Conservation (phyloP, 2,888 invertebrate species). For the Polylopha cassiicola region DNA sequence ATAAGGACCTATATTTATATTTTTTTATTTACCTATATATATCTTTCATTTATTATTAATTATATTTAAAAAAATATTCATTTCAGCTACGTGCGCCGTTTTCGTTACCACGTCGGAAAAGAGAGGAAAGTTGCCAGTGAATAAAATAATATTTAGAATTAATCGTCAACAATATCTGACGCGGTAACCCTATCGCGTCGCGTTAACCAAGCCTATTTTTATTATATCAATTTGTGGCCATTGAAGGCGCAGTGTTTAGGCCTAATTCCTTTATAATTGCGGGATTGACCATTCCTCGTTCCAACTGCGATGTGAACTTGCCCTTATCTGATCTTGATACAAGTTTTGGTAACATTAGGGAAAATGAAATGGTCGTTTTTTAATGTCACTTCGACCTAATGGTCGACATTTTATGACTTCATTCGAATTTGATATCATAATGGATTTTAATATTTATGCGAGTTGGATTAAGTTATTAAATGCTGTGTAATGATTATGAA, state of each 20-base stretch:
- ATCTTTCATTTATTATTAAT: too few relatives aligned
- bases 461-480: slow-evolving; percentile 25
- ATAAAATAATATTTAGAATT: neutral
- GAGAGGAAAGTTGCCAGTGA: too few relatives aligned
- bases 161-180: neutral
- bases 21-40: neutral
- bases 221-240: slow-evolving; percentile 77
- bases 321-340: slow-evolving; percentile 59
- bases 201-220: slow-evolving; percentile 63
- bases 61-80: too few relatives aligned
- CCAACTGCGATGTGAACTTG: slow-evolving; percentile 51
- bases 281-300: slow-evolving; percentile 55
- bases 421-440: slow-evolving; percentile 21
- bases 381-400: slow-evolving; percentile 41
- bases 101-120: too few relatives aligned
- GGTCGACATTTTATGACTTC: slow-evolving; percentile 23
- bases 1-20: neutral
- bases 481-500: slow-evolving; percentile 10
- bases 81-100: too few relatives aligned
- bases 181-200: slow-evolving; percentile 29
- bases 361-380: slow-evolving; percentile 46
- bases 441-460: slow-evolving; percentile 29
- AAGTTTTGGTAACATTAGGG: slow-evolving; percentile 47
- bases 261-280: slow-evolving; percentile 75
- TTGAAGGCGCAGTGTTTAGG: slow-evolving; percentile 69